Evolutionary conservation across 2,797 vertebrate genomes (phyloP).

Genomic region (Periophthalmus magnuspinnatus): DNA sequence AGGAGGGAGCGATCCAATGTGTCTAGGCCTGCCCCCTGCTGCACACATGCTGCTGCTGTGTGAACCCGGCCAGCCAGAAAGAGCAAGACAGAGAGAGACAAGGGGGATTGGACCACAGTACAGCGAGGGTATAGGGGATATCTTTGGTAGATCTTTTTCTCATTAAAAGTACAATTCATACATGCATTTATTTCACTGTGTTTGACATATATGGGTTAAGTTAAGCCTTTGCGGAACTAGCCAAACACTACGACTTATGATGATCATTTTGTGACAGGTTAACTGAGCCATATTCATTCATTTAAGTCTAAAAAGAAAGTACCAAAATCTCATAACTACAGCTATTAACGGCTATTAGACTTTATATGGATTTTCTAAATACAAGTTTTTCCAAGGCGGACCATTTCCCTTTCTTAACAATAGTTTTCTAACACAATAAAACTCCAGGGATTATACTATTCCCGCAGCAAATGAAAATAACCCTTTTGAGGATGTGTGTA

Average conservation of each 20-base stretch:
- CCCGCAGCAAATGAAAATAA: slow-evolving; percentile 54
- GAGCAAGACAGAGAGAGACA: background rate
- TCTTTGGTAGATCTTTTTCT: background rate
- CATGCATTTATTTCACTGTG: background rate
- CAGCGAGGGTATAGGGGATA: background rate
- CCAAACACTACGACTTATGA: too few relatives aligned
- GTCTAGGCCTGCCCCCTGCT: slow-evolving; percentile 69
- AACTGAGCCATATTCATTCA: background rate
- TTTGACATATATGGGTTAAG: background rate
- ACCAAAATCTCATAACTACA: slow-evolving; percentile 26
- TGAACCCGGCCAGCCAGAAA: slow-evolving; percentile 68
- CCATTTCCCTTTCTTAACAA: slow-evolving; percentile 43
- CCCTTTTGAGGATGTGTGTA: slow-evolving; percentile 39
- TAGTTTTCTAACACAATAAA: slow-evolving; percentile 57
- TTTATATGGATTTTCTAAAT: slow-evolving; percentile 6
- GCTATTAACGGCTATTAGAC: background rate
- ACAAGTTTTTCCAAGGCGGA: slow-evolving; percentile 12
- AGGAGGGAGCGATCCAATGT: slow-evolving; percentile 65
- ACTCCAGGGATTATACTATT: slow-evolving; percentile 51
- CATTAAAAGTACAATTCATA: background rate
- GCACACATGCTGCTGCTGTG: slow-evolving; percentile 71
- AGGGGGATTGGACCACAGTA: slow-evolving; percentile 17
- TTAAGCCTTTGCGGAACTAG: too few relatives aligned
- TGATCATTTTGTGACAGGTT: too few relatives aligned
- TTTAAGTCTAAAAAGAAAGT: background rate